A percentile compares a stretch with the other conserved stretches of the same genome.
phyloP scores from a whole-genome alignment of 2,113 vertebrate genomes.

The Aldabrachelys gigantea region DNA sequence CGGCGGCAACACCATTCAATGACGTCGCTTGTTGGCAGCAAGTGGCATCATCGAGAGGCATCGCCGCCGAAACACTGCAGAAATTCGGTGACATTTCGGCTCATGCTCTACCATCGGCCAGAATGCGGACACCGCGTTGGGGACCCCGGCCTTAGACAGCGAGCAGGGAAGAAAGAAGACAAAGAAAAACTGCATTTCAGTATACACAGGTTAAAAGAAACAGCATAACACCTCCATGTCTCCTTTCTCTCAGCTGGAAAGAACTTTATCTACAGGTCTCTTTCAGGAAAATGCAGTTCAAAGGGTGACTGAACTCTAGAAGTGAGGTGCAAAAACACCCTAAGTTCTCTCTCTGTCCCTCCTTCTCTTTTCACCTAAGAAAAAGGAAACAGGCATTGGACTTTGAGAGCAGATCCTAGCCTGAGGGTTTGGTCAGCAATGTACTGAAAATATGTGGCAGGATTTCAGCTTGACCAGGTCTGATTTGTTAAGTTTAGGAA shows the following conservation, averaged over 20 bases:
- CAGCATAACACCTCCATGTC: neutral
- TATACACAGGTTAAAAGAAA: neutral
- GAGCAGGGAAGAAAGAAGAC: neutral
- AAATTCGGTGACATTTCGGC: too few species aligned
- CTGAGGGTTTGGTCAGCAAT: neutral
- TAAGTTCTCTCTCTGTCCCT: neutral
- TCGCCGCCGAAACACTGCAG: too few species aligned
- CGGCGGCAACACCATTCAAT: too few species aligned
- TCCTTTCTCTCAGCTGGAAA: neutral
- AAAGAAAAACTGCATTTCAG: neutral
- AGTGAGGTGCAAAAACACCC: too few species aligned
- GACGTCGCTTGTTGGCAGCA: too few species aligned
- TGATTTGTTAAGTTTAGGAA: too few species aligned
- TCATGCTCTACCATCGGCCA: too few species aligned
- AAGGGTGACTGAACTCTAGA: neutral
- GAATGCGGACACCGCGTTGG: too few species aligned
- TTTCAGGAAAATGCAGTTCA: neutral
- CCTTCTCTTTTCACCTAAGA: neutral
- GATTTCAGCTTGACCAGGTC: too few species aligned
- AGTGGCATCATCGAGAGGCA: too few species aligned
- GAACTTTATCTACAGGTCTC: neutral
- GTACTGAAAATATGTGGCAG: too few species aligned
- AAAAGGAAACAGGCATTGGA: neutral
- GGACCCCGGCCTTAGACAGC: neutral
- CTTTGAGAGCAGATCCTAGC: neutral